A percentile compares a stretch with the other conserved stretches of the same genome.
phyloP scores from a whole-genome alignment of 2,888 invertebrate species.

The Pristionchus exspectatus region DNA sequence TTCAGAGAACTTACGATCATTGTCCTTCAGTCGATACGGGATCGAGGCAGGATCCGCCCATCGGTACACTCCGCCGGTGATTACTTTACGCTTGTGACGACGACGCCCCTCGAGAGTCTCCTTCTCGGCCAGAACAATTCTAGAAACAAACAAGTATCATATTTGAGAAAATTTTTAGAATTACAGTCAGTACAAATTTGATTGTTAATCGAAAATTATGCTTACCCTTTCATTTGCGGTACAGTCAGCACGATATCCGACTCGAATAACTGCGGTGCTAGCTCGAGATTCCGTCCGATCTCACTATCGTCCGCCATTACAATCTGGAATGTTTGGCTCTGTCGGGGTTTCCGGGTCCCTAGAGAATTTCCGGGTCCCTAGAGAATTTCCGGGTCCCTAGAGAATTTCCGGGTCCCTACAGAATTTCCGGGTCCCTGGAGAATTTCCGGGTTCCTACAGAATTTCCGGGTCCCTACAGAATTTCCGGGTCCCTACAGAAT shows the following conservation, averaged over 20 bases:
- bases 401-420: too few species aligned
- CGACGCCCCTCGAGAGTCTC: slow-evolving; percentile 59
- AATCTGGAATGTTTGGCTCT: not conserved
- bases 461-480: too few species aligned
- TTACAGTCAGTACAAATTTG: too few species aligned
- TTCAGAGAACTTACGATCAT: slow-evolving; percentile 61
- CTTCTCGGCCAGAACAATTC: slow-evolving; percentile 69
- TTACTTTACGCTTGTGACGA: slow-evolving; percentile 69
- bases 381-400: too few species aligned
- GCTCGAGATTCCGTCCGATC: slow-evolving; percentile 71
- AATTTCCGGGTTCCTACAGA: too few species aligned
- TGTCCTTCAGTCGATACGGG: slow-evolving; percentile 72
- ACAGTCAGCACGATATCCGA: slow-evolving; percentile 76
- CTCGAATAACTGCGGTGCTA: slow-evolving; percentile 76
- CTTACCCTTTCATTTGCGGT: slow-evolving; percentile 70
- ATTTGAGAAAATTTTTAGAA: too few species aligned
- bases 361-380: too few species aligned
- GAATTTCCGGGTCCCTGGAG: too few species aligned
- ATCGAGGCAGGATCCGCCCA: slow-evolving; percentile 73
- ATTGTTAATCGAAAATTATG: not conserved
- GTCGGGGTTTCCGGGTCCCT: too few species aligned
- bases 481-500: too few species aligned
- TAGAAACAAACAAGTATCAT: not conserved
- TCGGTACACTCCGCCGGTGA: slow-evolving; percentile 76
- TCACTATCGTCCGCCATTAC: slow-evolving; percentile 72